These are phyloP conservation scores for Aphidoletes aphidimyza DNA, from an alignment of 2,888 invertebrate genomes.

Conservation along the genomic window DNA sequence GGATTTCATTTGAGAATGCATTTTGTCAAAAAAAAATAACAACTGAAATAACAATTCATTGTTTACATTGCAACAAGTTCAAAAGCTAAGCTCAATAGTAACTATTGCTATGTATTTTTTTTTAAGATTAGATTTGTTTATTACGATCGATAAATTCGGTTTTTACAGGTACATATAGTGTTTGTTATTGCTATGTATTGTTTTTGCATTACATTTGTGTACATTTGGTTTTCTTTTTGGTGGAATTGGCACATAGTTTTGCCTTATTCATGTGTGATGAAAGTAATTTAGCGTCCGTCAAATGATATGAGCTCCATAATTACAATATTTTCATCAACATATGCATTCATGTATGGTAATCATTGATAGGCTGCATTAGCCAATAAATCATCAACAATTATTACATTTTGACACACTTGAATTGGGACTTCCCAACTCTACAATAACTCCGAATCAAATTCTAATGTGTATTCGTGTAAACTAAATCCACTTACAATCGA, in stretches of 20 bases:
- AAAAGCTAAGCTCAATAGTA: not conserved
- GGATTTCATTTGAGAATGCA: not conserved
- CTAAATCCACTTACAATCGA: conserved; percentile 85
- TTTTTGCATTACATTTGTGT: too few species aligned
- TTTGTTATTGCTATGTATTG: not conserved
- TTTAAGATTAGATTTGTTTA: too few species aligned
- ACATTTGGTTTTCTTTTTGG: too few species aligned
- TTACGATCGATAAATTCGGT: too few species aligned
- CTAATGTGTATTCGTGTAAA: conserved; percentile 78
- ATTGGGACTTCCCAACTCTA: conserved; percentile 85
- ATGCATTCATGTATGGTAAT: conserved; percentile 73
- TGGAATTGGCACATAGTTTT: not conserved
- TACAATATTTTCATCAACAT: conserved; percentile 78
- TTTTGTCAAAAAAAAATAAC: not conserved
- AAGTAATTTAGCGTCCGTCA: conserved; percentile 77
- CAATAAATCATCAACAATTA: conserved; percentile 92
- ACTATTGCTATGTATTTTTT: not conserved
- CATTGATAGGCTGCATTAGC: conserved; percentile 79
- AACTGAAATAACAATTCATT: not conserved
- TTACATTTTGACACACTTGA: conserved; percentile 76
- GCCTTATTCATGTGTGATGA: conserved; percentile 67
- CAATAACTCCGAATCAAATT: conserved; percentile 86
- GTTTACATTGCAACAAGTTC: not conserved
- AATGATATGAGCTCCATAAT: conserved; percentile 82
- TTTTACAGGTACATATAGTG: too few species aligned